Evolutionary conservation across 2,888 invertebrate species (phyloP).

Genomic region (Pasiphila rectangulata): DNA sequence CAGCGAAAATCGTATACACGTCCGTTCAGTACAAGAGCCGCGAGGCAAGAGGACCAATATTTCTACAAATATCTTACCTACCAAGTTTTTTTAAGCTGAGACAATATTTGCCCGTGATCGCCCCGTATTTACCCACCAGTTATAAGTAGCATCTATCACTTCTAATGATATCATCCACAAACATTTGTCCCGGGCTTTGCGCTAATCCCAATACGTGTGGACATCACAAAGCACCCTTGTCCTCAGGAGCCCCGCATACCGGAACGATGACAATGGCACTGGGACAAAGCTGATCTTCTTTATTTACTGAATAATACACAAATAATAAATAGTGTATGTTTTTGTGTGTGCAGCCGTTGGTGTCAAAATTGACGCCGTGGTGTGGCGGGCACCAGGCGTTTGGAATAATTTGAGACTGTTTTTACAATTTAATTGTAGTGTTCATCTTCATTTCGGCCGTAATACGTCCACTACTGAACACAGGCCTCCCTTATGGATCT

Average conservation of each 20-base stretch:
- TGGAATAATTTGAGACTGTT: constrained; percentile 3
- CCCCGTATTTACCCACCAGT: constrained; percentile 7
- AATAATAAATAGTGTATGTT: constrained; percentile 70
- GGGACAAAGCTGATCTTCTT: constrained; percentile 60
- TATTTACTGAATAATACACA: constrained; percentile 76
- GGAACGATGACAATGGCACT: constrained; percentile 50
- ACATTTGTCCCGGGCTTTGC: constrained; percentile 69
- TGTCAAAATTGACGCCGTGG: constrained; percentile 68
- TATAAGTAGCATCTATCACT: constrained; percentile 20
- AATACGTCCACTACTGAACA: too few species aligned
- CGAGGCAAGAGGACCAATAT: too few species aligned
- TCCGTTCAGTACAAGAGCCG: too few species aligned
- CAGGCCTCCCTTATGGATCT: too few species aligned
- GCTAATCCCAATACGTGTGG: constrained; percentile 19
- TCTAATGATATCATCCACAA: constrained; percentile 46
- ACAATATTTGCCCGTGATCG: neutral
- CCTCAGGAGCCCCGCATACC: constrained; percentile 12
- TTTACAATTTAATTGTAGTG: neutral
- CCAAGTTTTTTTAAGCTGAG: neutral
- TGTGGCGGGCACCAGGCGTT: constrained; percentile 34
- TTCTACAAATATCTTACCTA: too few species aligned
- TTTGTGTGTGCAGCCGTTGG: constrained; percentile 60
- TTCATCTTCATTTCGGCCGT: too few species aligned
- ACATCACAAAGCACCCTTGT: constrained; percentile 37
- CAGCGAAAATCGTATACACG: too few species aligned